Evolutionary conservation across 1,140 invertebrate species (phyloP), one percentile per base, ranked within the genome.

Genomic region (Drosophila sucinea): DNA sequence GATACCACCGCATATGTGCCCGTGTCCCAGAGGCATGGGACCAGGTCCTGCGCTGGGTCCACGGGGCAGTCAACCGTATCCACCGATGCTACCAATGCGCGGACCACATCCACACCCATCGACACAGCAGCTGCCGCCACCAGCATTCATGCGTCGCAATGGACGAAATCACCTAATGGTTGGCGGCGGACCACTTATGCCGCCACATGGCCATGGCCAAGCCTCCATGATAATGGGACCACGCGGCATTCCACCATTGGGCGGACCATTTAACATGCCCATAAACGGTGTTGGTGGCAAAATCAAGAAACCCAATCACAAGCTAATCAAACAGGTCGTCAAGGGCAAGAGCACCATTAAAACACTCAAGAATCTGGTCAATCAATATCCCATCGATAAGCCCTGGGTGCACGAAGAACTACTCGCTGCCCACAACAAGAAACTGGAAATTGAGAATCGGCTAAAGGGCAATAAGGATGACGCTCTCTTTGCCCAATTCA

Each of bases 401-500:
- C 91, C 91, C 1, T 92, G 91, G 91, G 91, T 92, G 4, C 91
- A 77, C 7, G 82, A 90, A 23, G 90, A 92, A 58, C 91, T 92
- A 35, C 87, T 83, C 5, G 70, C 33, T 7, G 82, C 90, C 7
- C 79, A 92, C 56, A 73, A 73, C 2, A 90, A 85, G 54, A 89
- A 92, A 78, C 58, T 85, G 40, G 84, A 92, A 41, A 92, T 92
- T 38, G 90, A 91, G 64, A 92, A 92, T 74, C 79, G 85, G 10
- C 65, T 92, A 4, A 92, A 92, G 66, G 91, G 91, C 11, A 90
- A 92, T 60, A 92, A 92, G 54, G 84, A 92, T 54, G 91, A 92
- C 58, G 79, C 90, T 0, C 73, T 92, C 5, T 92, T 92, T 54
- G 91, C 91, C 30, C 80, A 92, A 63, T 92, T 92, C 57, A 91